A percentile compares a stretch with the other conserved stretches of the same genome.
Conservation (phyloP, 2,797 vertebrate species). For the Rhabdophis nuchalis region DNA sequence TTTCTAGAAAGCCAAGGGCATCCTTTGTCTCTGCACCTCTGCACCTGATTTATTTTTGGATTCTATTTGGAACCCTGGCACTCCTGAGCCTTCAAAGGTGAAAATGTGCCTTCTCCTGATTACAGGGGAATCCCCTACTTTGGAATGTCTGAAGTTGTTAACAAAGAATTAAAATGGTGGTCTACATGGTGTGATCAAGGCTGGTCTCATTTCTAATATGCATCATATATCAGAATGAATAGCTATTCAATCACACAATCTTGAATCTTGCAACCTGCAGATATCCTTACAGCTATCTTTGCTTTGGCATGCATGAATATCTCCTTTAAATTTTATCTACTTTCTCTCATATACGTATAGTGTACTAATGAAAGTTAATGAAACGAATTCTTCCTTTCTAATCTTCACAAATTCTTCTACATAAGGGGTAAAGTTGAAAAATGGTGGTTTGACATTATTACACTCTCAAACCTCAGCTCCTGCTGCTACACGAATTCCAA, state of each 20-base stretch:
- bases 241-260: background rate
- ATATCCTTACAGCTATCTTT: background rate
- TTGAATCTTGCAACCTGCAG: background rate
- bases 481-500: slow-evolving; percentile 32
- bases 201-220: background rate
- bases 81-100: background rate
- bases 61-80: too few relatives aligned
- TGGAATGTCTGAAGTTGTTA: background rate
- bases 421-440: background rate
- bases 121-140: background rate
- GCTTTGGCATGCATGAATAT: background rate
- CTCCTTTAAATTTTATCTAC: background rate
- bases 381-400: background rate
- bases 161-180: background rate
- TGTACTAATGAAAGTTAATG: background rate
- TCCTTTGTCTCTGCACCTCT: too few relatives aligned
- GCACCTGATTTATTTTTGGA: too few relatives aligned
- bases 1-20: too few relatives aligned
- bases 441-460: slow-evolving; percentile 29
- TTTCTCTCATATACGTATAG: background rate
- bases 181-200: too few relatives aligned
- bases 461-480: slow-evolving; percentile 36
- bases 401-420: slow-evolving; percentile 4
- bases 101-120: background rate
- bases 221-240: background rate